Evolutionary conservation across 64 coral and sea anemone genomes (phyloP).

Genomic region (Montipora sp.): DNA sequence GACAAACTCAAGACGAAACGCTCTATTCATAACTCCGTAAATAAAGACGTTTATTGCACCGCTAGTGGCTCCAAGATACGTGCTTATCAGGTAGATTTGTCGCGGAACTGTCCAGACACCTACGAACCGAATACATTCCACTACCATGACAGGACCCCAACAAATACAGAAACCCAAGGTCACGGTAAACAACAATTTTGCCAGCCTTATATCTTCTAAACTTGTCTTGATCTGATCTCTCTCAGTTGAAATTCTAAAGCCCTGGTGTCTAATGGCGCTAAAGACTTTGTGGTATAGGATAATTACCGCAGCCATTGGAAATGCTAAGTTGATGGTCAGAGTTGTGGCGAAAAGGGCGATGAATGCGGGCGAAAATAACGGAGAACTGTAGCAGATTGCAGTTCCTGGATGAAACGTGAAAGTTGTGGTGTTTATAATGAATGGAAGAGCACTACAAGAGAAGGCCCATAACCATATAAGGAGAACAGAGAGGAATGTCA

Average conservation of each 20-base stretch:
- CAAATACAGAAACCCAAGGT: constrained; percentile 48
- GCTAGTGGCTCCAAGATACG: constrained; percentile 56
- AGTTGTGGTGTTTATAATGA: not conserved
- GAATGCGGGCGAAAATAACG: constrained; percentile 51
- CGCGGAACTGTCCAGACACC: constrained; percentile 10
- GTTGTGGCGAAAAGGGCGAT: constrained; percentile 21
- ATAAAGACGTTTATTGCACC: constrained; percentile 74
- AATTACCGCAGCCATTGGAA: constrained; percentile 15
- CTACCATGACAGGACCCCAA: constrained; percentile 67
- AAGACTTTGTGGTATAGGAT: constrained; percentile 50
- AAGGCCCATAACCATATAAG: constrained; percentile 49
- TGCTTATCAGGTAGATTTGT: constrained; percentile 54
- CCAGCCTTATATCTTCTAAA: constrained; percentile 59
- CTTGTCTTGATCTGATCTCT: not conserved
- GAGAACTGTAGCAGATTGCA: constrained; percentile 59
- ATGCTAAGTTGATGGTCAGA: constrained; percentile 21
- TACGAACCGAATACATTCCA: constrained; percentile 48
- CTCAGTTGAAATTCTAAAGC: constrained; percentile 14
- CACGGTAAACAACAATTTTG: constrained; percentile 58
- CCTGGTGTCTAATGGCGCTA: not conserved
- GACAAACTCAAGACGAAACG: constrained; percentile 68
- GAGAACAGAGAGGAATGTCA: constrained; percentile 1
- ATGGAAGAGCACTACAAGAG: constrained; percentile 21
- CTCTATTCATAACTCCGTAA: constrained; percentile 74
- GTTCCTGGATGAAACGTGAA: constrained; percentile 66